Percentiles rank a stretch among this genome's conserved stretches.
Evolutionary conservation across 2,113 vertebrate genomes (phyloP).

Genomic region (Chitala chitala): DNA sequence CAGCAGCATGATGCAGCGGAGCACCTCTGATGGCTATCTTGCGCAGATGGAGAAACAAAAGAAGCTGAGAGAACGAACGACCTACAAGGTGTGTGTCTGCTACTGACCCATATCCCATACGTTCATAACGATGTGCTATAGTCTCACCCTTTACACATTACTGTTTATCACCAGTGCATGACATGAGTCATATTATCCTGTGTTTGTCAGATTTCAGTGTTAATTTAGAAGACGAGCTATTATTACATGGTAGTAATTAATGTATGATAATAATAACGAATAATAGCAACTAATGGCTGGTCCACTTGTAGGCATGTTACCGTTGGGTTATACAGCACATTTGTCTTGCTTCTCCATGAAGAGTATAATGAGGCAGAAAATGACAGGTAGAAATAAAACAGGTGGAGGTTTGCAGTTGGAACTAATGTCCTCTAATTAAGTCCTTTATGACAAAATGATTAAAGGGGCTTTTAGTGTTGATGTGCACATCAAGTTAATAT

Average conservation of each 20-base stretch:
- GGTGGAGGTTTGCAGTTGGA: conserved; percentile 48
- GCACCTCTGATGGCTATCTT: conserved; percentile 63
- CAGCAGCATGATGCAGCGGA: conserved; percentile 33
- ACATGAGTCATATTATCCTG: no score
- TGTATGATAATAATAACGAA: neutral
- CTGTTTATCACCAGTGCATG: neutral
- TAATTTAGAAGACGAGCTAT: no score
- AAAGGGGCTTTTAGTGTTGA: conserved; percentile 43
- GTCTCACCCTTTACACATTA: neutral
- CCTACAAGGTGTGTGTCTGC: conserved; percentile 63
- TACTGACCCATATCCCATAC: no score
- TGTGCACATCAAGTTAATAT: conserved; percentile 61
- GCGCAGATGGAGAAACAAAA: conserved; percentile 60
- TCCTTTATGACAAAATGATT: conserved; percentile 14
- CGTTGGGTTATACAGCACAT: neutral
- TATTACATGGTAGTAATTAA: neutral
- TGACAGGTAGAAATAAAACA: conserved; percentile 39
- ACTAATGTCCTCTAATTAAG: conserved; percentile 50
- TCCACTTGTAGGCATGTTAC: neutral
- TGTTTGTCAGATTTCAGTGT: no score
- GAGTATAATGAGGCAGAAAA: neutral
- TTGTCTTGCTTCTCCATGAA: neutral
- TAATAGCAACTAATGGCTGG: neutral
- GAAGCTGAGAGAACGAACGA: conserved; percentile 42
- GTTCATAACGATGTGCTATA: neutral